phyloP scores from a whole-genome alignment of 2,797 vertebrate genomes.

The Holocentrus rufus region DNA sequence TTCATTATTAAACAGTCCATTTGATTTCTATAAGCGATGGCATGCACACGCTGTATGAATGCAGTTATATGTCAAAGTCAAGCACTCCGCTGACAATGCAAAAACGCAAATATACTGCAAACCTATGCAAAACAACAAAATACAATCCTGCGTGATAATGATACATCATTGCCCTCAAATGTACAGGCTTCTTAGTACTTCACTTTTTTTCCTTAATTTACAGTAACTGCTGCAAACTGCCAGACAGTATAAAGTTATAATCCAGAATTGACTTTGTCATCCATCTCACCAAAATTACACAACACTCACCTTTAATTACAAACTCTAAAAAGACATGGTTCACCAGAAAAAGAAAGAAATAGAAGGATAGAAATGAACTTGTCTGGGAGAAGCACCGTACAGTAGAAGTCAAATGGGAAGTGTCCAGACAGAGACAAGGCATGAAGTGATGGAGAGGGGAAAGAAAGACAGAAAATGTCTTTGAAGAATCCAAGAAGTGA shows the following conservation, averaged over 20 bases:
- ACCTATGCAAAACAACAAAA: not conserved
- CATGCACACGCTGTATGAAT: not conserved
- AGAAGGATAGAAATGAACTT: too few relatives aligned
- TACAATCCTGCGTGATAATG: not conserved
- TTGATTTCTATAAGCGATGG: not conserved
- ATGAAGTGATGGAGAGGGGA: too few relatives aligned
- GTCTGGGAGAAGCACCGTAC: too few relatives aligned
- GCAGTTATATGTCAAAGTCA: too few relatives aligned
- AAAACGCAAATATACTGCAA: not conserved
- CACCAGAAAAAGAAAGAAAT: too few relatives aligned
- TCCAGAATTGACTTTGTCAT: too few relatives aligned
- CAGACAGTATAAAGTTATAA: too few relatives aligned
- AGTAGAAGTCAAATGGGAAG: conserved; percentile 1
- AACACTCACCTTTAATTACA: too few relatives aligned
- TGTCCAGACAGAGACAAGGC: conserved; percentile 6
- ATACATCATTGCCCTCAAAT: not conserved
- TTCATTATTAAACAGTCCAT: not conserved
- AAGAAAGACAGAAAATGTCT: conserved; percentile 6
- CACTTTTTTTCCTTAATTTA: not conserved
- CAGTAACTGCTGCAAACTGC: too few relatives aligned
- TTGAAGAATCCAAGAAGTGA: conserved; percentile 2
- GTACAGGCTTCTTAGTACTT: not conserved
- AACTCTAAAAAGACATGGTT: too few relatives aligned
- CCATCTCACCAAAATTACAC: too few relatives aligned
- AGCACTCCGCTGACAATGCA: not conserved